Evolutionary conservation across 1,140 invertebrate genomes (phyloP), one percentile per base, ranked within the genome.

Genomic region (Scaptodrosophila lebanonensis): DNA sequence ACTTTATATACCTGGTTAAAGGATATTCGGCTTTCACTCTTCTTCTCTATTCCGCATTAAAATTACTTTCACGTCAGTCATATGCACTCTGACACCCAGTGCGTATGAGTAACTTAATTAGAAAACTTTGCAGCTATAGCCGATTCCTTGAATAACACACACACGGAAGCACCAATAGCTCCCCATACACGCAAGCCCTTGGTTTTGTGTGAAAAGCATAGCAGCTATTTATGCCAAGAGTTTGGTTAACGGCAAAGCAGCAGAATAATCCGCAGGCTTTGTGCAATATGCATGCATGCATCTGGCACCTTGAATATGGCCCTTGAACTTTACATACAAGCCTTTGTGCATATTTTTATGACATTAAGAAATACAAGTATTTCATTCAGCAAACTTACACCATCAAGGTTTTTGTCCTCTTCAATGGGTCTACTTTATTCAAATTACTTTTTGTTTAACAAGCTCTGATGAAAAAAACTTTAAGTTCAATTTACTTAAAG

Each of bases 51-150:
- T 22, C 35, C 29, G 61, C 58, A 66, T 82, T 70, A 82, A 83
- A 83, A 82, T 82, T 83, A 83, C 66, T 83, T 82, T 75, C 54
- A 67, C 66, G 76, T 82, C 75, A 82, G 50, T 82, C 70, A 82
- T 75, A 83, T 82, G 76, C 75, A 83, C 45, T 60, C 48, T 56
- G 69, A 66, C 66, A 70, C 53, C 60, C 66, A 53, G 69, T 82
- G 76, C 75, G 76, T 83, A 83, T 83, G 70, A 75, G 76, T 82
- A 70, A 83, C 75, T 83, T 82, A 82, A 82, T 82, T 82, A 82
- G 75, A 82, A 82, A 82, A 82, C 69, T 82, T 82, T 83, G 22
- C 30, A 33, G n/a, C 61, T 65, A 51, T 73, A 59, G 52, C 62
- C 53, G 27, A 69, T 69, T 66, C 33, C 40, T 2, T 11, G 3